A percentile compares a stretch with the other conserved stretches of the same genome.
phyloP scores from a whole-genome alignment of 2,888 invertebrate genomes.

The Diarsia rubi region DNA sequence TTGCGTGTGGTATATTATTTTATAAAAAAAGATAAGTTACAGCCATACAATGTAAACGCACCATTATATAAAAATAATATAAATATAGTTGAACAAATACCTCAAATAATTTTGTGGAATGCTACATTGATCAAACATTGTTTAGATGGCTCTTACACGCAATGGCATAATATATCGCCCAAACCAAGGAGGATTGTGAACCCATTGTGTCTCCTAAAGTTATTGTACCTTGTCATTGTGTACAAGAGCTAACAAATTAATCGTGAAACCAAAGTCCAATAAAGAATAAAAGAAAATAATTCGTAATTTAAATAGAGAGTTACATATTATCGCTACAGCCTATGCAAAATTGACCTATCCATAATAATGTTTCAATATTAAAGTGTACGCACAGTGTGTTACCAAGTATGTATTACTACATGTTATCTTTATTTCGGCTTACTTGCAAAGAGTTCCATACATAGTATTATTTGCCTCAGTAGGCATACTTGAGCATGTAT shows the following conservation, averaged over 20 bases:
- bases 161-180: neutral
- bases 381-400: constrained; percentile 34
- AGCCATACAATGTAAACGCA: constrained; percentile 73
- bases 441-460: constrained; percentile 27
- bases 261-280: constrained; percentile 8
- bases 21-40: constrained; percentile 75
- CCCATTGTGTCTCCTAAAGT: neutral
- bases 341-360: constrained; percentile 43
- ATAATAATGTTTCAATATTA: constrained; percentile 21
- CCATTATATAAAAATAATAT: constrained; percentile 65
- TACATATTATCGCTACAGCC: constrained; percentile 41
- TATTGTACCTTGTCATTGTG: neutral
- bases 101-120: constrained; percentile 66
- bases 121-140: constrained; percentile 28
- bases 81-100: constrained; percentile 53
- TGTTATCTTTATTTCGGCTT: constrained; percentile 21
- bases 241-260: constrained; percentile 22
- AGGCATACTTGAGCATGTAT: constrained; percentile 37
- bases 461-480: constrained; percentile 16
- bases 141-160: neutral
- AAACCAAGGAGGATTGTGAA: neutral
- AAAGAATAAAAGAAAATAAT: constrained; percentile 8
- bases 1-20: constrained; percentile 63
- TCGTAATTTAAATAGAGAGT: constrained; percentile 40
- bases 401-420: constrained; percentile 38